Conservation (phyloP, 1,140 invertebrate genomes). For the Ooceraea biroi region DNA sequence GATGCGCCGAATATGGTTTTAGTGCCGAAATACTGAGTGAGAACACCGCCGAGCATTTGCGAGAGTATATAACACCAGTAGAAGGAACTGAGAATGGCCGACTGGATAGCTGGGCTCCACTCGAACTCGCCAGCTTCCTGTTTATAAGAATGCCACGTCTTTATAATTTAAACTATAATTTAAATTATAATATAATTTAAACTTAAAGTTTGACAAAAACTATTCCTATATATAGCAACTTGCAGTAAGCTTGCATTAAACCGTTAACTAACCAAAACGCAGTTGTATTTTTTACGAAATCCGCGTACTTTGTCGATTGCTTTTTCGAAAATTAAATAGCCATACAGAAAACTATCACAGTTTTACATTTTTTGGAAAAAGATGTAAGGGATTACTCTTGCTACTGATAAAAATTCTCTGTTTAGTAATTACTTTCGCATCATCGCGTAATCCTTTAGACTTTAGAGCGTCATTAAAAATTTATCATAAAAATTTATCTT, state of each 20-base stretch:
- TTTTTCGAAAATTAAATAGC: no score
- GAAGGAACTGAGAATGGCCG: slow-evolving; percentile 89
- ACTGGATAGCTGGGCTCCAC: slow-evolving; percentile 88
- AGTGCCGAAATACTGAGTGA: slow-evolving; percentile 93
- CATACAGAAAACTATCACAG: no score
- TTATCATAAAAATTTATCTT: no score
- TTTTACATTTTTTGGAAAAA: no score
- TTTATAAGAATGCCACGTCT: slow-evolving; percentile 4
- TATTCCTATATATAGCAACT: neutral
- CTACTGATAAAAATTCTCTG: no score
- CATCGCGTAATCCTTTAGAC: no score
- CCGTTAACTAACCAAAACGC: no score
- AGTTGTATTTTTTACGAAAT: no score
- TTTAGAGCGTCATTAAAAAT: no score
- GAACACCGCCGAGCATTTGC: slow-evolving; percentile 90
- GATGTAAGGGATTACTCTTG: no score
- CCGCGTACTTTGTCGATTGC: no score
- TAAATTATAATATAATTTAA: neutral
- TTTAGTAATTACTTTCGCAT: no score
- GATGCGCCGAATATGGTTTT: slow-evolving; percentile 92
- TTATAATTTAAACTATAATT: neutral
- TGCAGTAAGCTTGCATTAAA: neutral
- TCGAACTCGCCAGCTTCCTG: slow-evolving; percentile 87
- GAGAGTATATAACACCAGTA: slow-evolving; percentile 92
- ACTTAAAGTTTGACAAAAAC: neutral